phyloP scores from a whole-genome alignment of 2,113 vertebrate genomes.

The Muntiacus reevesi region DNA sequence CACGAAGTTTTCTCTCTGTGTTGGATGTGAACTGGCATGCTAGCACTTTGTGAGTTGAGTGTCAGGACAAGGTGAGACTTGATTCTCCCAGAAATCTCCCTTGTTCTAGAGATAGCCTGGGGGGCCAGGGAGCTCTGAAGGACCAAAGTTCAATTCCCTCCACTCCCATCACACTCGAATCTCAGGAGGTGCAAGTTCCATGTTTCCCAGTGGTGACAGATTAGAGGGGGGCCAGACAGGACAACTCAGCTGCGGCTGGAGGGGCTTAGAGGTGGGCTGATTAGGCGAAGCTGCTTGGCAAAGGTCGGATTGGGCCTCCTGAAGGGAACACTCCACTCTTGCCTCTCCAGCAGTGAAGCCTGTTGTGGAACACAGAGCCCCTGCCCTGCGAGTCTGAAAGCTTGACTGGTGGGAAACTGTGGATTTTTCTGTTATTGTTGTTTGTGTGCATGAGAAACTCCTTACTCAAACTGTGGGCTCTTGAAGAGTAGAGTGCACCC shows the following conservation, averaged over 20 bases:
- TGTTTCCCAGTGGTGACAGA: constrained; percentile 79
- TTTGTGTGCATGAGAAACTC: background rate
- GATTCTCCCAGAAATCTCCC: constrained; percentile 80
- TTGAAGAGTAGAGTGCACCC: background rate
- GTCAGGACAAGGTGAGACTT: constrained; percentile 81
- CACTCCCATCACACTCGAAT: constrained; percentile 71
- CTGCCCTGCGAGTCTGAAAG: background rate
- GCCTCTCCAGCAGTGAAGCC: background rate
- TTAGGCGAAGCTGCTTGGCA: constrained; percentile 50
- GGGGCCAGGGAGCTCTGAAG: constrained; percentile 75
- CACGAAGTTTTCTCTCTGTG: constrained; percentile 69
- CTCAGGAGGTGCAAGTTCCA: constrained; percentile 74
- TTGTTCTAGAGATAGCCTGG: constrained; percentile 77
- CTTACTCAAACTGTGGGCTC: background rate
- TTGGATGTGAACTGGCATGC: constrained; percentile 80
- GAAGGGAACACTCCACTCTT: background rate
- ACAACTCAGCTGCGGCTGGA: constrained; percentile 78
- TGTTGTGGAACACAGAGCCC: background rate
- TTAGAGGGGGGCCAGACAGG: constrained; percentile 74
- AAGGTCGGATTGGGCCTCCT: background rate
- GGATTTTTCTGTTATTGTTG: background rate
- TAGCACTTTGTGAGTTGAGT: constrained; percentile 85
- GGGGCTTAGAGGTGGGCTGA: constrained; percentile 75
- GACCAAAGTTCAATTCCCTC: constrained; percentile 79
- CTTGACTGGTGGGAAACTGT: background rate